Conservation (phyloP, 2,113 vertebrate genomes). For the Platysternon megacephalum region DNA sequence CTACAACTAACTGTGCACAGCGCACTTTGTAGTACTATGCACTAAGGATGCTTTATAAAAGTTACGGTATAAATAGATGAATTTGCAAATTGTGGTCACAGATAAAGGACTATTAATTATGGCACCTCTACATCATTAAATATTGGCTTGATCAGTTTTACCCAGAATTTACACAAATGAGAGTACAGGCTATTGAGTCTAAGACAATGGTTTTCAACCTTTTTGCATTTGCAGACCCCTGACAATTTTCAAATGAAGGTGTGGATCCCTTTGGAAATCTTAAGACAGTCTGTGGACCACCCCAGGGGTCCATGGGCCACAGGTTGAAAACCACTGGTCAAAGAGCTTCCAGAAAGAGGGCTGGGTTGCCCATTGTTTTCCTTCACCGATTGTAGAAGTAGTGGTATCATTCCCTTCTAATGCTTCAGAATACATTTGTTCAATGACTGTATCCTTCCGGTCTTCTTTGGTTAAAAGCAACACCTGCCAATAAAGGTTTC, state of each 20-base stretch:
- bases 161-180: neutral
- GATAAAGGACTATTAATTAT: accelerated
- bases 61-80: neutral
- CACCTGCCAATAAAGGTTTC: too few relatives aligned
- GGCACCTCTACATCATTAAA: neutral
- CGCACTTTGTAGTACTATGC: neutral
- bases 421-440: neutral
- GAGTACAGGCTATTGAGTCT: accelerated
- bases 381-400: accelerated
- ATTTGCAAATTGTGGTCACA: neutral
- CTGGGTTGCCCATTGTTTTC: neutral
- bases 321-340: neutral
- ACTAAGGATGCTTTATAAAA: neutral
- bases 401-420: neutral
- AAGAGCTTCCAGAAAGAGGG: neutral
- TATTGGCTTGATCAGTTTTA: neutral
- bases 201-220: neutral
- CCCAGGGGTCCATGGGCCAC: neutral
- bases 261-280: neutral
- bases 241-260: neutral
- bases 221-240: neutral
- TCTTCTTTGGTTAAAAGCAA: too few relatives aligned
- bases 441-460: neutral
- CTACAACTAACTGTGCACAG: neutral
- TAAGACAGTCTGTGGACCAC: too few relatives aligned